Evolutionary conservation across 2,888 invertebrate genomes (phyloP), one percentile per base, ranked within the genome.

Genomic region (Choristoneura rosaceana): DNA sequence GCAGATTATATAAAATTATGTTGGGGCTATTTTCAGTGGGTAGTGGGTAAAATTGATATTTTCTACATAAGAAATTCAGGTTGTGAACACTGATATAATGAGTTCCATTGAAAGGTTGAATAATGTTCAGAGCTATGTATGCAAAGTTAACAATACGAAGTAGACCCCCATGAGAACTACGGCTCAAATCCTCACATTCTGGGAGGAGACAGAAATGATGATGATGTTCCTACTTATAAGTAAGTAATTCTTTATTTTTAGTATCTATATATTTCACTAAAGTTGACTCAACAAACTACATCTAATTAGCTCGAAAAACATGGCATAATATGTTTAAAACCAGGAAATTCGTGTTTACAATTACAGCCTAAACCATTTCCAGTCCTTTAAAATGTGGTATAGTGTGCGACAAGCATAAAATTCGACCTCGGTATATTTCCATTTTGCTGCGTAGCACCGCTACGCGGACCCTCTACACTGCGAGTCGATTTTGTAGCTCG

Each of bases 361-460:
- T 70, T 52, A 61, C 55, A 17, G 58, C 33, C 67, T 66, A 43
- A 62, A 61, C 58, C 50, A 59, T 50, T 71, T 25, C 64, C 52
- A 52, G 69, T 60, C 68, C 58, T 68, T 68, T 69, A 52, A 64
- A 68, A 68, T 59, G 71, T 73, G 73, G 68, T 67, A 58, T 63
- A 67, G 67, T 64, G 69, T 43, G 68, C 69, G 68, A 64, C 73
- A 63, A 45, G 73, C 73, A 73, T 73, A 73, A 73, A 73, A 73
- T 73, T 73, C 59, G 60, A 43, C 50, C 64, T 64, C 73, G 34
- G 63, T 68, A 73, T 69, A 73, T 73, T 73, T 73, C 69, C 73
- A 73, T 73, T 73, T 68, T 73, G 73, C 73, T 73, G 73, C 60
- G 73, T 73, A 73, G 73, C 69, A 60, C 64, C 64, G 69, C 64